These are phyloP conservation scores for Nymphalis io DNA, from an alignment of 1,140 invertebrate species.

Conservation along the genomic window DNA sequence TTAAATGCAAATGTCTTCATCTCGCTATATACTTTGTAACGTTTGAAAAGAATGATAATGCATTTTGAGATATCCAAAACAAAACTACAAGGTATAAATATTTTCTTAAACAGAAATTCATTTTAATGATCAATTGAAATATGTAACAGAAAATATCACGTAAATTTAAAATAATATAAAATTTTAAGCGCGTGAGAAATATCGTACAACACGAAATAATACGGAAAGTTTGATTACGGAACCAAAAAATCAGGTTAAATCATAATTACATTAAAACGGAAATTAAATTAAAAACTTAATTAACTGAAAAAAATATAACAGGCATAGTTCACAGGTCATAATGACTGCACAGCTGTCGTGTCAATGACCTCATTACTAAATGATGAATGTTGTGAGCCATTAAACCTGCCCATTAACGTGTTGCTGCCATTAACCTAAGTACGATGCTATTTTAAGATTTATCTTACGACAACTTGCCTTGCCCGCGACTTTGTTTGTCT, in stretches of 20 bases:
- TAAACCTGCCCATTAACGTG: slow-evolving; percentile 46
- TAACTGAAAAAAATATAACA: slow-evolving; percentile 27
- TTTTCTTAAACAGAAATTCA: too few relatives aligned
- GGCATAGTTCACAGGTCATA: slow-evolving; percentile 41
- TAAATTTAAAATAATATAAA: too few relatives aligned
- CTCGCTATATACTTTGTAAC: slow-evolving; percentile 23
- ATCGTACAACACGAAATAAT: too few relatives aligned
- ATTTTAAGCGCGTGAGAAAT: too few relatives aligned
- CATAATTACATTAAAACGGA: background rate
- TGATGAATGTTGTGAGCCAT: slow-evolving; percentile 62
- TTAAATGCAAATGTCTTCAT: slow-evolving; percentile 30
- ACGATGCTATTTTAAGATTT: slow-evolving; percentile 52
- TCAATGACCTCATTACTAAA: slow-evolving; percentile 65
- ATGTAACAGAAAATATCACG: too few relatives aligned
- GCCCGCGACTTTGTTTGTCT: background rate
- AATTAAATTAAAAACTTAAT: slow-evolving; percentile 22
- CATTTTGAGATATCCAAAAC: slow-evolving; percentile 4
- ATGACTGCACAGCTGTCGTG: slow-evolving; percentile 34
- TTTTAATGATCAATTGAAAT: too few relatives aligned
- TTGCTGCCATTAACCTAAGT: slow-evolving; percentile 50
- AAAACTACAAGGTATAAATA: background rate
- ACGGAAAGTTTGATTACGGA: too few relatives aligned
- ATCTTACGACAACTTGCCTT: slow-evolving; percentile 34
- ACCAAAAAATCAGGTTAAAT: background rate
- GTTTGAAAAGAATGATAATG: slow-evolving; percentile 13